phyloP scores from a whole-genome alignment of 2,797 vertebrate species.

The Rhinogobio ventralis region DNA sequence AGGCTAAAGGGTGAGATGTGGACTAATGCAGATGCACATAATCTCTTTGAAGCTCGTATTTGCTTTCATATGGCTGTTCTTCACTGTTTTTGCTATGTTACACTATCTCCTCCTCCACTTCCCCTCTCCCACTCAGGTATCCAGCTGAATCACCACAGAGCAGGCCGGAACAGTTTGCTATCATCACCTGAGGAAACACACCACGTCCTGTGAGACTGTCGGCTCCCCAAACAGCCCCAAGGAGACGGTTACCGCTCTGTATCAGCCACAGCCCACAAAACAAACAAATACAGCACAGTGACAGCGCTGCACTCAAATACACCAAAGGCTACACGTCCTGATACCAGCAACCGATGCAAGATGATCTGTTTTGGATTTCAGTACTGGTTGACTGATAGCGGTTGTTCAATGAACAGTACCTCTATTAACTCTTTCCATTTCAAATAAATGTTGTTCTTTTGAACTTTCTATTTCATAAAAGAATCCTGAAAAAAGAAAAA shows the following conservation, averaged over 20 bases:
- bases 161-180: slow-evolving; percentile 64
- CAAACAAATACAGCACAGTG: slow-evolving; percentile 69
- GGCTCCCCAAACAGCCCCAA: slow-evolving; percentile 70
- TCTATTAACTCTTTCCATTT: not conserved
- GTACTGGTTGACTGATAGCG: not conserved
- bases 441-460: not conserved
- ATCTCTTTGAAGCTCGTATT: slow-evolving; percentile 24
- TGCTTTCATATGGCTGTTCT: slow-evolving; percentile 44
- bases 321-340: slow-evolving; percentile 2
- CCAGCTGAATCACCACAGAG: slow-evolving; percentile 68
- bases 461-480: not conserved
- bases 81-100: slow-evolving; percentile 25
- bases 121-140: slow-evolving; percentile 57
- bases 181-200: slow-evolving; percentile 78
- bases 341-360: not conserved
- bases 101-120: slow-evolving; percentile 45
- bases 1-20: not conserved
- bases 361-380: not conserved
- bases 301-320: slow-evolving; percentile 45
- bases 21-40: not conserved
- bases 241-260: slow-evolving; percentile 60
- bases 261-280: slow-evolving; percentile 68
- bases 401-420: not conserved
- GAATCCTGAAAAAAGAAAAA: not conserved
- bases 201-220: slow-evolving; percentile 71